A percentile compares a stretch with the other conserved stretches of the same genome.
Evolutionary conservation across 2,888 invertebrate species (phyloP).

Genomic region (Drosophila affinis): DNA sequence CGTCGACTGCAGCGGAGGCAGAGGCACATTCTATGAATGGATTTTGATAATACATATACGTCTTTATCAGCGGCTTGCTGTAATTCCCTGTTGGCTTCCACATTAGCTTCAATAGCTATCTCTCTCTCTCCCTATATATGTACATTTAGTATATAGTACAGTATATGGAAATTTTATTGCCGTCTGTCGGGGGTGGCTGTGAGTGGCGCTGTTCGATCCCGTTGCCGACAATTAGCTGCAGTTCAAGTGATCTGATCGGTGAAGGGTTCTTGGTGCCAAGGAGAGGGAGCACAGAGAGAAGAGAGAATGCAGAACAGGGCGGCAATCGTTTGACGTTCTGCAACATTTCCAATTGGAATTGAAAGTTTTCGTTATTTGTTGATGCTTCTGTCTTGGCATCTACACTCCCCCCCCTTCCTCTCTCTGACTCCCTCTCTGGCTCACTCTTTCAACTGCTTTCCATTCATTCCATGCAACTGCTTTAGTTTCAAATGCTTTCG

Average conservation of each 20-base stretch:
- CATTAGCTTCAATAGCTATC: neutral
- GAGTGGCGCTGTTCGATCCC: slow-evolving; percentile 47
- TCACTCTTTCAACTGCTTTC: neutral
- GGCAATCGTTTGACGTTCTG: slow-evolving; percentile 73
- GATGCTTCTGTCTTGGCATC: slow-evolving; percentile 31
- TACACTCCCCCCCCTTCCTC: neutral
- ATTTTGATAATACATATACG: slow-evolving; percentile 77
- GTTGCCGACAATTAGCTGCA: slow-evolving; percentile 71
- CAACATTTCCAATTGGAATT: slow-evolving; percentile 77
- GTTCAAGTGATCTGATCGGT: slow-evolving; percentile 65
- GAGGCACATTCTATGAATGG: slow-evolving; percentile 69
- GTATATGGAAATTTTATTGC: slow-evolving; percentile 63
- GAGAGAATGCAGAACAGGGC: slow-evolving; percentile 27
- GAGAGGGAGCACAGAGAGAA: slow-evolving; percentile 13
- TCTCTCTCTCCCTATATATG: slow-evolving; percentile 2
- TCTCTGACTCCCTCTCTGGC: neutral
- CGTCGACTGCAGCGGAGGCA: slow-evolving; percentile 35
- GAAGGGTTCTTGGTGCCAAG: slow-evolving; percentile 25
- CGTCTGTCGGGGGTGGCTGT: slow-evolving; percentile 10
- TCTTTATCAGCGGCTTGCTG: slow-evolving; percentile 64
- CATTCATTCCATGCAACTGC: neutral
- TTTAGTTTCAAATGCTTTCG: slow-evolving; percentile 16
- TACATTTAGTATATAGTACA: neutral
- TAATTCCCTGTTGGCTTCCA: neutral
- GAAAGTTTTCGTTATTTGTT: slow-evolving; percentile 56